Conservation (phyloP, 2,888 invertebrate genomes). For the Euphydryas editha region DNA sequence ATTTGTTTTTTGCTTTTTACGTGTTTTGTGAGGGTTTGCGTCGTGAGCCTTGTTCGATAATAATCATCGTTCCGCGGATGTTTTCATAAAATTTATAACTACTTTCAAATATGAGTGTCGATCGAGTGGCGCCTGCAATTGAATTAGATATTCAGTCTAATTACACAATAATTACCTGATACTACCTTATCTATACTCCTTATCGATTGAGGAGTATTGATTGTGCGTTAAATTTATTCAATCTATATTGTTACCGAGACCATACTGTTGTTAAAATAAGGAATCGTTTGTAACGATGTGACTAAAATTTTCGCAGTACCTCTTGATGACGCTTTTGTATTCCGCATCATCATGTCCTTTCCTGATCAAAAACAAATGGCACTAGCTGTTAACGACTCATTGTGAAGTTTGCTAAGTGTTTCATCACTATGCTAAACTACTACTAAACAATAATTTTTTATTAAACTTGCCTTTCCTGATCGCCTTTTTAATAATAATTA, state of each 20-base stretch:
- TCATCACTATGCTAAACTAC: conserved; percentile 53
- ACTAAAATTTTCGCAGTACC: conserved; percentile 57
- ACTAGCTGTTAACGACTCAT: conserved; percentile 78
- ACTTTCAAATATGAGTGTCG: conserved; percentile 14
- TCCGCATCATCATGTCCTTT: conserved; percentile 68
- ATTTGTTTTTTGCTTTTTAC: conserved; percentile 73
- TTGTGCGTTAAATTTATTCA: background rate
- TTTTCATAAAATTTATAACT: conserved; percentile 31
- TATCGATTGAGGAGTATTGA: background rate
- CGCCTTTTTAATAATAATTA: conserved; percentile 26
- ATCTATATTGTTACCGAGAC: background rate
- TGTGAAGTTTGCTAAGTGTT: conserved; percentile 70
- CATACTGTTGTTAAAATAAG: conserved; percentile 9
- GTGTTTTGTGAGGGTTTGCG: conserved; percentile 50
- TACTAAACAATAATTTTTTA: conserved; percentile 55
- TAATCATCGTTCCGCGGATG: conserved; percentile 45
- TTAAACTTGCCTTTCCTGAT: conserved; percentile 20
- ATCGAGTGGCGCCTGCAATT: conserved; percentile 10
- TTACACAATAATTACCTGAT: background rate
- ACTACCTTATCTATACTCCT: background rate
- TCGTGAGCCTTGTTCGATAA: conserved; percentile 30
- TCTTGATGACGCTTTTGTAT: conserved; percentile 53
- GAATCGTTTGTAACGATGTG: conserved; percentile 11
- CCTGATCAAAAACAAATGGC: conserved; percentile 63
- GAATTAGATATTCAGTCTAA: conserved; percentile 4